Evolutionary conservation across 2,113 vertebrate species (phyloP), one percentile per base, ranked within the genome.

Genomic region (Neotragus moschatus): DNA sequence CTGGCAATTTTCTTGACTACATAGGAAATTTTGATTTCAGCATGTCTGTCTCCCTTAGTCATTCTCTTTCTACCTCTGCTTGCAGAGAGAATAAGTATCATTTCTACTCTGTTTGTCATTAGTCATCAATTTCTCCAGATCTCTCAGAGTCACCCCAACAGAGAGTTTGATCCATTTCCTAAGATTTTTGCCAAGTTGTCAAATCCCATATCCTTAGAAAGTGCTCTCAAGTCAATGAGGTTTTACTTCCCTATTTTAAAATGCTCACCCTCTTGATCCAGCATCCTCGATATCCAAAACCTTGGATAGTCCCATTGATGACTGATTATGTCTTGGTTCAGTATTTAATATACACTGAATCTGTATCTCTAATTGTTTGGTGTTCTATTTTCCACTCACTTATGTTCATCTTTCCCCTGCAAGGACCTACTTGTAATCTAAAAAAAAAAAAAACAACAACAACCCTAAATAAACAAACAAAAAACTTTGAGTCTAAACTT

Each of bases 371-470:
- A 81, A 39, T 55, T 81, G 58, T 58, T 86, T 60, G 25, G 45
- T 17, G 4, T 63, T 92, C 14, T 58, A 2, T 45, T 56, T 70
- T 61, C 25, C 82, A 17, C 6, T 70, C 26, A 16, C 3, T 81
- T 81, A 30, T 82, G 53, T 84, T 84, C 6, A n/a, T 43, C 21
- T 77, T 91, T 61, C 16, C 3, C 14, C 10, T 25, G 39, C 7
- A 92, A 90, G 49, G 12, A 17, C 7, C 3, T 91, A 19, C 4
- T 84, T 43, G 7, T 21, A 80, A 85, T 13, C 4, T 45, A 23
- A 2, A 56, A 45, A 63, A 21, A 17, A 49, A 2, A 2, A 28
- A 1, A 0, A n/a, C n/a, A n/a, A n/a, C n/a, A 30, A 19, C n/a
- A 66, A 1, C 19, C 0, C n/a, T 36, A 70, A 70, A 70, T 23